A percentile compares a stretch with the other conserved stretches of the same genome.
Conservation (phyloP, 1,140 invertebrate genomes). For the Cherax quadricarinatus region DNA sequence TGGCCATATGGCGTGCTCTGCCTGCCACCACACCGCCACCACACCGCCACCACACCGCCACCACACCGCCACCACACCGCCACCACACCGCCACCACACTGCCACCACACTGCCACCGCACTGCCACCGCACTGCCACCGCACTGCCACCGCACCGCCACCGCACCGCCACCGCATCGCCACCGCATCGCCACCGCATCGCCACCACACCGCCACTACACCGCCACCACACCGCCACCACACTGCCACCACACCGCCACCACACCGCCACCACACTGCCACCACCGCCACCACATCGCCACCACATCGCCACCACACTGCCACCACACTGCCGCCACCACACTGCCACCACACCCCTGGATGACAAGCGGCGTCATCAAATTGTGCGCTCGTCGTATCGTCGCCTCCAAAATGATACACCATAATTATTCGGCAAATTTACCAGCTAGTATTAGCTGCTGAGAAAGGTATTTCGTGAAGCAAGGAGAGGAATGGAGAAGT, state of each 20-base stretch:
- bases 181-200: constrained; percentile 1
- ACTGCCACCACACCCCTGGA: too few relatives aligned
- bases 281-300: too few relatives aligned
- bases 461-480: too few relatives aligned
- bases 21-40: constrained; percentile 15
- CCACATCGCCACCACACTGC: not conserved
- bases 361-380: too few relatives aligned
- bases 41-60: not conserved
- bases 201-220: not conserved
- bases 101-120: not conserved
- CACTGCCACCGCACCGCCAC: constrained; percentile 13
- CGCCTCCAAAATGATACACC: too few relatives aligned
- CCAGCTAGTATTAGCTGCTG: too few relatives aligned
- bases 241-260: not conserved
- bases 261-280: constrained; percentile 11
- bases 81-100: not conserved
- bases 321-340: not conserved
- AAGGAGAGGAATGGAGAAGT: too few relatives aligned
- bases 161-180: not conserved
- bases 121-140: too few relatives aligned
- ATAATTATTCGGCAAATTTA: too few relatives aligned
- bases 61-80: constrained; percentile 12
- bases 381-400: too few relatives aligned
- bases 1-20: not conserved
- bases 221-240: constrained; percentile 18